These are phyloP conservation scores for Leptopilina boulardi DNA, from an alignment of 1,140 invertebrate species.

Conservation along the genomic window DNA sequence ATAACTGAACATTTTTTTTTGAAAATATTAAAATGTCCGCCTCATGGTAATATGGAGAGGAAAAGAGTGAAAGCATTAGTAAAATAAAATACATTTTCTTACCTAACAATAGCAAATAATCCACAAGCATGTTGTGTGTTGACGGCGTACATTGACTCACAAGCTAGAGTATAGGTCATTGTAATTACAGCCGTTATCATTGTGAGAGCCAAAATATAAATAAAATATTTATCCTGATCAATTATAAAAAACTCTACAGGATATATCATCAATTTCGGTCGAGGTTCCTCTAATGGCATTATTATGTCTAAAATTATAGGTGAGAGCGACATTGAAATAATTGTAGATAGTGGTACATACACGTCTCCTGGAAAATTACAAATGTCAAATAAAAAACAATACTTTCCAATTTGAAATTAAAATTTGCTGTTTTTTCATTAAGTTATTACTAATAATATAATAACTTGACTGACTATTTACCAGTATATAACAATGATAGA, in stretches of 20 bases:
- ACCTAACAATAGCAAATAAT: slow-evolving; percentile 1
- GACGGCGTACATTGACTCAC: neutral
- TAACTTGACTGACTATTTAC: neutral
- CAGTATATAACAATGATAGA: neutral
- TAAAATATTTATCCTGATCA: neutral
- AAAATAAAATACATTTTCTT: neutral
- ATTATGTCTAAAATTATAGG: neutral
- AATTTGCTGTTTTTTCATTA: too few species aligned
- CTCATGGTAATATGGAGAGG: too few species aligned
- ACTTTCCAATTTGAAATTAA: too few species aligned
- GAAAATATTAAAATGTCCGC: too few species aligned
- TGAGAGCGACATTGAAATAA: neutral
- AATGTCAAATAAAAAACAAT: too few species aligned
- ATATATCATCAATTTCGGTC: neutral
- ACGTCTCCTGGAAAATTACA: neutral
- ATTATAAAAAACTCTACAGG: neutral
- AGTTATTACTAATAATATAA: slow-evolving; percentile 48
- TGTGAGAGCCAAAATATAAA: neutral
- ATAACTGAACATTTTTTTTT: neutral
- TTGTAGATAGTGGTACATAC: neutral
- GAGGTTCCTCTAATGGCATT: neutral
- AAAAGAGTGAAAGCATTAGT: too few species aligned
- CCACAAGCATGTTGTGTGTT: slow-evolving; percentile 4
- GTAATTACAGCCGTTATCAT: neutral
- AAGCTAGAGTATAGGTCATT: neutral